Evolutionary conservation across 2,797 vertebrate species (phyloP).

Genomic region (Tragelaphus oryx): DNA sequence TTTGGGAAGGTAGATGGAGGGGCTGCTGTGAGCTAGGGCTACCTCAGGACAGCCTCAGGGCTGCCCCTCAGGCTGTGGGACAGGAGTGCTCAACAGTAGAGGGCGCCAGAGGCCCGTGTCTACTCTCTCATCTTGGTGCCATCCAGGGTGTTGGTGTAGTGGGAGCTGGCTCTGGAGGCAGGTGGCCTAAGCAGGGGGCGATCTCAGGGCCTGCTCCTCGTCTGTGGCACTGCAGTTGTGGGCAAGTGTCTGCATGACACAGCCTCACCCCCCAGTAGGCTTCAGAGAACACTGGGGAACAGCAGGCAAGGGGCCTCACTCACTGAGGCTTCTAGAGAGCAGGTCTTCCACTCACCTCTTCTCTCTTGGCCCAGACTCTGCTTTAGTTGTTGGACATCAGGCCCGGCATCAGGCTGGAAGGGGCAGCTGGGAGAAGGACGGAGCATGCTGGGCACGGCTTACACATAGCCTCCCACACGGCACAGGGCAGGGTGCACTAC

Average conservation of each 20-base stretch:
- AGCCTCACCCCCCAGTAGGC: neutral
- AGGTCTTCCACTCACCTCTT: neutral
- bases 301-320: neutral
- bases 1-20: neutral
- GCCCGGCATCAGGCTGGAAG: neutral
- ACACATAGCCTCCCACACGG: rapidly evolving
- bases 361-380: neutral
- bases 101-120: conserved; percentile 65
- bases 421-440: neutral
- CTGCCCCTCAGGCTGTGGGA: neutral
- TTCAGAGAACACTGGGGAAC: neutral
- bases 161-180: neutral
- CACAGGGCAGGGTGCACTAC: neutral
- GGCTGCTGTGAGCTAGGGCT: neutral
- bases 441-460: rapidly evolving
- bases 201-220: neutral
- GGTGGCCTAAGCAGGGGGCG: neutral
- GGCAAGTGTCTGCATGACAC: neutral
- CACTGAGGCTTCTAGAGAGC: neutral
- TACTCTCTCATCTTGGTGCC: neutral
- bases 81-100: conserved; percentile 49
- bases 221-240: neutral
- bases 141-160: rapidly evolving
- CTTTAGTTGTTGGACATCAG: neutral
- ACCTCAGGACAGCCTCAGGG: neutral